Conservation (phyloP, 1,140 invertebrate genomes). For the Globodera rostochiensis region DNA sequence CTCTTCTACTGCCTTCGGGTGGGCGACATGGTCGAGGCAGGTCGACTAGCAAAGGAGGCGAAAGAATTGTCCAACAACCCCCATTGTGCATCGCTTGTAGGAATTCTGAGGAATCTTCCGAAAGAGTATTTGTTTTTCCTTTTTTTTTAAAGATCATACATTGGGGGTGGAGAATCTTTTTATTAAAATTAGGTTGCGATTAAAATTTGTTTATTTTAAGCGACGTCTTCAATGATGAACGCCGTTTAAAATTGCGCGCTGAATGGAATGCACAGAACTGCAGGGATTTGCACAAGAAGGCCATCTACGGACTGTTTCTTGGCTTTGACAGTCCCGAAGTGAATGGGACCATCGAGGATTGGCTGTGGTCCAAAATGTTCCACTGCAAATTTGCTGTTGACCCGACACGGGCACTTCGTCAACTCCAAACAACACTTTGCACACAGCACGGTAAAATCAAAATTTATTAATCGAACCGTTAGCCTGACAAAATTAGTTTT, state of each 20-base stretch:
- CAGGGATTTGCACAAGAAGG: slow-evolving; percentile 51
- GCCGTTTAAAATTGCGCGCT: slow-evolving; percentile 51
- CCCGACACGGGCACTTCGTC: slow-evolving; percentile 47
- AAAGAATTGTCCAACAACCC: slow-evolving; percentile 37
- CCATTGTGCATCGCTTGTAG: slow-evolving; percentile 40
- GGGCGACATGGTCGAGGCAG: slow-evolving; percentile 39
- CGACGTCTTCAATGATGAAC: slow-evolving; percentile 49
- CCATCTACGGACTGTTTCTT: slow-evolving; percentile 54
- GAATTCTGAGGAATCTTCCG: slow-evolving; percentile 24
- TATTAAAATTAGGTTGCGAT: too few species aligned
- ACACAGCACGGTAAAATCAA: slow-evolving; percentile 52
- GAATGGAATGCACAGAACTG: slow-evolving; percentile 50
- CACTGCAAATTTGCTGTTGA: slow-evolving; percentile 38
- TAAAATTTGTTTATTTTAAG: neutral
- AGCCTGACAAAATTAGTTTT: too few species aligned
- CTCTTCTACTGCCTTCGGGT: slow-evolving; percentile 48
- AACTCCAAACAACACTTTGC: slow-evolving; percentile 55
- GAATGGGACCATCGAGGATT: slow-evolving; percentile 58
- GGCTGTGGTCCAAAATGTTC: slow-evolving; percentile 59
- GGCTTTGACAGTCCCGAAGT: slow-evolving; percentile 51
- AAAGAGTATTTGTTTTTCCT: slow-evolving; percentile 15
- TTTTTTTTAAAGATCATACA: neutral
- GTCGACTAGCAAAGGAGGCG: slow-evolving; percentile 33
- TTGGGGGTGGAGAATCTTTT: neutral
- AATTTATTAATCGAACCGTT: slow-evolving; percentile 9